Conservation (phyloP, 2,797 vertebrate genomes). For the Gobio occitaniae region DNA sequence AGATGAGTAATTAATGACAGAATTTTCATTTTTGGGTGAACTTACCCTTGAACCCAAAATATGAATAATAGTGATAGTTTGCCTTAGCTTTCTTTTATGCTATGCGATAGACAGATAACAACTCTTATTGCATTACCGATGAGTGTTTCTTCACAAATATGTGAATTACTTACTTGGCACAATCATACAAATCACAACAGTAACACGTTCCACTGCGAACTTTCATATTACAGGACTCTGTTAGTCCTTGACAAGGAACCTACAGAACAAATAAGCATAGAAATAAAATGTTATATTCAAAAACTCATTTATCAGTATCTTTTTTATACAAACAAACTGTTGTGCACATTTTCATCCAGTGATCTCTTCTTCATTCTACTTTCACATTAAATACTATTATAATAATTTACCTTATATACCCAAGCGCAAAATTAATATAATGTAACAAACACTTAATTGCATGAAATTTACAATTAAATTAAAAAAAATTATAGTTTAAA, state of each 20-base stretch:
- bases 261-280: slow-evolving; percentile 47
- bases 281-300: neutral
- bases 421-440: too few relatives aligned
- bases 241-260: slow-evolving; percentile 74
- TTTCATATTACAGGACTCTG: slow-evolving; percentile 73
- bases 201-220: slow-evolving; percentile 79
- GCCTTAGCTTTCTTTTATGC: neutral
- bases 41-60: neutral
- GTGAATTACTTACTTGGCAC: slow-evolving; percentile 75
- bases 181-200: slow-evolving; percentile 81
- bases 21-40: too few relatives aligned
- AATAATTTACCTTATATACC: too few relatives aligned
- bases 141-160: neutral
- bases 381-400: neutral
- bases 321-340: neutral
- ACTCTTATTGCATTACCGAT: neutral
- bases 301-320: neutral
- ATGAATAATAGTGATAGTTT: neutral
- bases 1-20: too few relatives aligned
- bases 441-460: too few relatives aligned
- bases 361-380: neutral
- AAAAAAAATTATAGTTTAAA: too few relatives aligned
- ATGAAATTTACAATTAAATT: too few relatives aligned
- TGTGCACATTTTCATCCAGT: neutral
- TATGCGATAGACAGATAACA: neutral